Evolutionary conservation across 2,113 vertebrate species (phyloP).

Genomic region (Scolopax mira): DNA sequence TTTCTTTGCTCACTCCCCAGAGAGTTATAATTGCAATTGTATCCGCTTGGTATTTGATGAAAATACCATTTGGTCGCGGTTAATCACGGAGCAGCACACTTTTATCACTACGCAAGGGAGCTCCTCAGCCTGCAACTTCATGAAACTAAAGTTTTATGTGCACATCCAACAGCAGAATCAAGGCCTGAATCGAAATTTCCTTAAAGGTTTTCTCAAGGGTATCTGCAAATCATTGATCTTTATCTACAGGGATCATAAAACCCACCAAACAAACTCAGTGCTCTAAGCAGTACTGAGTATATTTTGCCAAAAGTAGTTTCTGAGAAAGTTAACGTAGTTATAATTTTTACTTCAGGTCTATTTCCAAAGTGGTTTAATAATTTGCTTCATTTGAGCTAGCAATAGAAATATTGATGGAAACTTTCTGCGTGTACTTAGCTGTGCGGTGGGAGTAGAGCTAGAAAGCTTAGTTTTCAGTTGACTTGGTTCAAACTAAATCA

Average conservation of each 20-base stretch:
- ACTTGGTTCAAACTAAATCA: background rate
- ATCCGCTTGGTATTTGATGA: background rate
- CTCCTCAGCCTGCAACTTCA: background rate
- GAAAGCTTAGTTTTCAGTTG: background rate
- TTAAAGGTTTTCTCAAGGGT: background rate
- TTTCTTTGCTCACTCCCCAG: background rate
- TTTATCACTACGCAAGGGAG: background rate
- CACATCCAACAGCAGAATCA: background rate
- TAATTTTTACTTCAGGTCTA: background rate
- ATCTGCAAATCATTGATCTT: background rate
- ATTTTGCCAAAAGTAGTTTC: background rate
- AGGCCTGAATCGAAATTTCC: background rate
- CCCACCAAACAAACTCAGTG: background rate
- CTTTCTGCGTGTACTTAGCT: background rate
- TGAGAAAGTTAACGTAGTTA: background rate
- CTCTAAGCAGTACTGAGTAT: background rate
- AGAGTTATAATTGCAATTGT: background rate
- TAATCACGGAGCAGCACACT: accelerated
- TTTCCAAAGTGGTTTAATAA: background rate
- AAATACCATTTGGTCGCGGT: background rate
- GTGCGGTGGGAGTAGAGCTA: background rate
- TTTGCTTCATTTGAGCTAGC: background rate
- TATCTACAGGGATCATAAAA: background rate
- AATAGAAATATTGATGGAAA: background rate
- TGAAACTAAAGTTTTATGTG: background rate